These are phyloP conservation scores for Prionchulus punctatus DNA, from an alignment of 2,888 invertebrate genomes.

Conservation along the genomic window DNA sequence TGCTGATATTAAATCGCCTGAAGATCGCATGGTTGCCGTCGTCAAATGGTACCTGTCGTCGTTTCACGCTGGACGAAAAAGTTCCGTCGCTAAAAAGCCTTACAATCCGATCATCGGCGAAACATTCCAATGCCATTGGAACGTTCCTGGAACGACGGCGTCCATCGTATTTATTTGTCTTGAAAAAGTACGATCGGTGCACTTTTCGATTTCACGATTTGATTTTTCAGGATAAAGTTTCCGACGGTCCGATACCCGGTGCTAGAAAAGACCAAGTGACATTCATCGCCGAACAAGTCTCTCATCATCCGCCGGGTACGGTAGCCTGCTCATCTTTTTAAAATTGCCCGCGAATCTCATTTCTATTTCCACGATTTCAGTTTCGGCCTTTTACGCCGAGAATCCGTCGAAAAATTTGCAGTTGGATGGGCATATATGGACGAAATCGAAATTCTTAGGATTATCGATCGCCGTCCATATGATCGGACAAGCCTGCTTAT, in stretches of 20 bases:
- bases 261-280: slow-evolving; percentile 67
- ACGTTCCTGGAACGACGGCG: neutral
- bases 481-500: slow-evolving; percentile 82
- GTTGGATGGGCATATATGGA: slow-evolving; percentile 92
- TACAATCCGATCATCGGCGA: slow-evolving; percentile 97
- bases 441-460: slow-evolving; percentile 95
- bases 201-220: neutral
- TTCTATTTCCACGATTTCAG: slow-evolving; percentile 40
- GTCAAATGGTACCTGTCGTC: slow-evolving; percentile 93
- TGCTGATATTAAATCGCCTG: slow-evolving; percentile 65
- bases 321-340: slow-evolving; percentile 15
- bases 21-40: slow-evolving; percentile 79
- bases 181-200: no score
- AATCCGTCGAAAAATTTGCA: slow-evolving; percentile 72
- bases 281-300: slow-evolving; percentile 94
- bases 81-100: slow-evolving; percentile 91
- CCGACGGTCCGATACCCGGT: slow-evolving; percentile 78
- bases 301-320: slow-evolving; percentile 90
- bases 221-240: neutral
- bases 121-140: slow-evolving; percentile 78
- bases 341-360: neutral
- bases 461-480: slow-evolving; percentile 81
- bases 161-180: no score
- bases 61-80: slow-evolving; percentile 93
- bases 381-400: slow-evolving; percentile 97